Conservation (phyloP, 2,113 vertebrate genomes). For the Sitta europaea region DNA sequence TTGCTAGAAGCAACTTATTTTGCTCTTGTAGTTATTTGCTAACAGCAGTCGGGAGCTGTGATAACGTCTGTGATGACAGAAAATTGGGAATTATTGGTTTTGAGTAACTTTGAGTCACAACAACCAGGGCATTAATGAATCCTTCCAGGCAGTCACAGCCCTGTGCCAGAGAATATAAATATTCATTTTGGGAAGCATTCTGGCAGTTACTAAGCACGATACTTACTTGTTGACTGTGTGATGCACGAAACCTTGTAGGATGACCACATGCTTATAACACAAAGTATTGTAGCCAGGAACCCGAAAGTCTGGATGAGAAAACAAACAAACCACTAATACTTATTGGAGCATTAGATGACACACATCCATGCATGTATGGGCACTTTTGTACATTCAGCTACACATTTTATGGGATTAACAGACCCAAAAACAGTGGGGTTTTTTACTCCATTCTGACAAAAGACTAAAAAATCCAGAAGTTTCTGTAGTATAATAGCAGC, state of each 20-base stretch:
- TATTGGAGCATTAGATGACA: background rate
- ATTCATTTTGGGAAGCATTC: background rate
- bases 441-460: background rate
- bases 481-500: background rate
- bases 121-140: background rate
- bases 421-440: background rate
- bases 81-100: background rate
- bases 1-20: background rate
- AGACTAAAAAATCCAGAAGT: background rate
- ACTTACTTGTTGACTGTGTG: constrained; percentile 83
- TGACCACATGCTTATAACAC: constrained; percentile 84
- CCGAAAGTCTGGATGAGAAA: constrained; percentile 82
- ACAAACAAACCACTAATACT: constrained; percentile 24
- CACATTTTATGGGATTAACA: background rate
- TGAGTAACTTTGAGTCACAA: background rate
- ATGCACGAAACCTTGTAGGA: constrained; percentile 87
- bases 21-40: background rate
- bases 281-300: constrained; percentile 87
- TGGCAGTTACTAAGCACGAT: background rate
- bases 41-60: background rate
- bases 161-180: background rate
- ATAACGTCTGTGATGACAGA: background rate
- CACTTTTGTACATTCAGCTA: background rate
- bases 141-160: background rate
- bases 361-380: background rate